Percentiles rank a stretch among this genome's conserved stretches.
Conservation (phyloP, 2,113 vertebrate genomes). For the Neoarius graeffei region DNA sequence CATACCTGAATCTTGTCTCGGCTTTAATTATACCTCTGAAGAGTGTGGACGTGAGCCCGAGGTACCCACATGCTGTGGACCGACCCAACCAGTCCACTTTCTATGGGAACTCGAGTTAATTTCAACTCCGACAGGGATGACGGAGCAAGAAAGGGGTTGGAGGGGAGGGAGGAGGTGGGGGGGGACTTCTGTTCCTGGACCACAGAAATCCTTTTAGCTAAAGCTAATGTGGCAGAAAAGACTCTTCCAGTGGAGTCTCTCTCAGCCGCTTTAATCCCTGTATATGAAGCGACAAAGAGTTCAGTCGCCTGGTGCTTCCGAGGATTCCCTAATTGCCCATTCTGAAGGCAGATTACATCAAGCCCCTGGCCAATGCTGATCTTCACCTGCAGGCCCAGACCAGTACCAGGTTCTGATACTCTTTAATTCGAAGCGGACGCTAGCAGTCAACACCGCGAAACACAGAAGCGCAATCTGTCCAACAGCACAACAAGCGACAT, state of each 20-base stretch:
- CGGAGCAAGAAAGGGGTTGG: background rate
- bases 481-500: background rate
- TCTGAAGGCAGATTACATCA: conserved; percentile 57
- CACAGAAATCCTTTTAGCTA: conserved; percentile 62
- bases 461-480: background rate
- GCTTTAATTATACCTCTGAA: conserved; percentile 56
- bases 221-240: conserved; percentile 68
- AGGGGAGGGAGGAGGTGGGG: background rate
- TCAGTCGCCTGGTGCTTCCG: conserved; percentile 54
- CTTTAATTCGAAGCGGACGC: background rate
- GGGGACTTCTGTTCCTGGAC: conserved; percentile 45
- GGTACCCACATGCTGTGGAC: conserved; percentile 33
- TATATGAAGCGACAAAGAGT: conserved; percentile 55
- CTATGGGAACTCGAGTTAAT: conserved; percentile 56
- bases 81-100: conserved; percentile 50
- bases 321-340: conserved; percentile 60
- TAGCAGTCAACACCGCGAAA: background rate
- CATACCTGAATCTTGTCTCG: conserved; percentile 45
- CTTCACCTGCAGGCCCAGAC: conserved; percentile 14
- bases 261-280: conserved; percentile 57
- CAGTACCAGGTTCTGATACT: background rate
- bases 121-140: conserved; percentile 49
- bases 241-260: conserved; percentile 59
- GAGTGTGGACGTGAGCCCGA: conserved; percentile 22
- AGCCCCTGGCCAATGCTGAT: conserved; percentile 20